phyloP scores from a whole-genome alignment of 2,113 vertebrate genomes.

The Chaetodon auriga region DNA sequence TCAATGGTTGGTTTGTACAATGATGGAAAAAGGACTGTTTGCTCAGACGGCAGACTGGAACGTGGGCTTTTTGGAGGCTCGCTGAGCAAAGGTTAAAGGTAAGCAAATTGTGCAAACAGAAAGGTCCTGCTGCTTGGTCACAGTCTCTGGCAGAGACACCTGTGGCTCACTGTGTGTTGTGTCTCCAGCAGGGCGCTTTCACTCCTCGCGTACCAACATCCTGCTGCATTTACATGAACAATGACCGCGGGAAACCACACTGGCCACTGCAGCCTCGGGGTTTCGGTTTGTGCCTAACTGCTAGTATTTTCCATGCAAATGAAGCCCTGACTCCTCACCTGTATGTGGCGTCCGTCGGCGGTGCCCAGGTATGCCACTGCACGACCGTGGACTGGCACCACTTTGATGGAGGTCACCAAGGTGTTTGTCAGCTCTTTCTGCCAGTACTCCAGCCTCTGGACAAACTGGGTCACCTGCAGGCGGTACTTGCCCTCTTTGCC shows the following conservation, averaged over 20 bases:
- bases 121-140: conserved; percentile 37
- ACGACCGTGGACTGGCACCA: conserved; percentile 87
- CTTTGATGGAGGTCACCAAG: conserved; percentile 91
- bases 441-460: conserved; percentile 94
- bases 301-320: conserved; percentile 31
- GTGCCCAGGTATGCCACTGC: conserved; percentile 94
- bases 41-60: conserved; percentile 57
- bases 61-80: conserved; percentile 30
- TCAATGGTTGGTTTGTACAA: conserved; percentile 3
- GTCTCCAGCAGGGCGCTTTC: conserved; percentile 33
- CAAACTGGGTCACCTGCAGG: conserved; percentile 91
- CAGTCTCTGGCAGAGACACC: conserved; percentile 38
- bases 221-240: conserved; percentile 69
- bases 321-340: conserved; percentile 82
- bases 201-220: conserved; percentile 62
- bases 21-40: conserved; percentile 41
- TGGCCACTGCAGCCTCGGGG: conserved; percentile 9
- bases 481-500: conserved; percentile 87
- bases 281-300: conserved; percentile 26
- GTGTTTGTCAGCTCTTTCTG: conserved; percentile 90
- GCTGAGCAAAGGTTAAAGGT: conserved; percentile 60
- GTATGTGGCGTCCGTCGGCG: conserved; percentile 91
- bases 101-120: conserved; percentile 70
- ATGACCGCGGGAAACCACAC: conserved; percentile 45
- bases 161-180: conserved; percentile 18